phyloP scores from a whole-genome alignment of 2,113 vertebrate species.

The Theristicus caerulescens region DNA sequence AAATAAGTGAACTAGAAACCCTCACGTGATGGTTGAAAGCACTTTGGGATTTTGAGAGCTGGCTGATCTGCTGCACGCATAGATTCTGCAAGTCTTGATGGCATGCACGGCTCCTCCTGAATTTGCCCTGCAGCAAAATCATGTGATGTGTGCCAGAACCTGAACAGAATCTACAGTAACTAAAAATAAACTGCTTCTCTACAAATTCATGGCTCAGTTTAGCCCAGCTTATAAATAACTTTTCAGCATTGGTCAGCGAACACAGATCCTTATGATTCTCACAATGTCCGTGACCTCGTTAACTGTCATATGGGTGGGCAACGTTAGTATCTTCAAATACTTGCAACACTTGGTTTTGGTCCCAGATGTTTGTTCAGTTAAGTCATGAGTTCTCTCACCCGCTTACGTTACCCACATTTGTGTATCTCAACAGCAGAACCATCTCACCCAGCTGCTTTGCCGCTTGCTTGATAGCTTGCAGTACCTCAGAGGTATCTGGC shows the following conservation, averaged over 20 bases:
- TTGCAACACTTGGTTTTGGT: not conserved
- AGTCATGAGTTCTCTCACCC: not conserved
- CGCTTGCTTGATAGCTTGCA: not conserved
- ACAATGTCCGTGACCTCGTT: not conserved
- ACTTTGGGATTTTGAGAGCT: not conserved
- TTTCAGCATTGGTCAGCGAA: not conserved
- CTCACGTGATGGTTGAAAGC: not conserved
- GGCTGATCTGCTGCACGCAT: not conserved
- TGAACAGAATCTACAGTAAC: not conserved
- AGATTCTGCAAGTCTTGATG: not conserved
- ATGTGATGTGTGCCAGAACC: not conserved
- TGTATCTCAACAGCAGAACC: not conserved
- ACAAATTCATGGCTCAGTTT: not conserved
- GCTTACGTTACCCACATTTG: not conserved
- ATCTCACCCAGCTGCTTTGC: not conserved
- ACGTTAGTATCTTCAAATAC: not conserved
- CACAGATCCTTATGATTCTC: not conserved
- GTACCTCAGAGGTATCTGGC: not conserved
- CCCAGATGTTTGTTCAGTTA: not conserved
- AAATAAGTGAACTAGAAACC: not conserved
- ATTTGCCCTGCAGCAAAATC: not conserved
- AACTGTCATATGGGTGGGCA: not conserved
- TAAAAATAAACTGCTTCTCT: not conserved
- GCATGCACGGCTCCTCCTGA: not conserved
- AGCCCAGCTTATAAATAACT: not conserved